Evolutionary conservation across 35 echinoderm and acorn worm genomes (phyloP).

Genomic region (Ptychodera flava): DNA sequence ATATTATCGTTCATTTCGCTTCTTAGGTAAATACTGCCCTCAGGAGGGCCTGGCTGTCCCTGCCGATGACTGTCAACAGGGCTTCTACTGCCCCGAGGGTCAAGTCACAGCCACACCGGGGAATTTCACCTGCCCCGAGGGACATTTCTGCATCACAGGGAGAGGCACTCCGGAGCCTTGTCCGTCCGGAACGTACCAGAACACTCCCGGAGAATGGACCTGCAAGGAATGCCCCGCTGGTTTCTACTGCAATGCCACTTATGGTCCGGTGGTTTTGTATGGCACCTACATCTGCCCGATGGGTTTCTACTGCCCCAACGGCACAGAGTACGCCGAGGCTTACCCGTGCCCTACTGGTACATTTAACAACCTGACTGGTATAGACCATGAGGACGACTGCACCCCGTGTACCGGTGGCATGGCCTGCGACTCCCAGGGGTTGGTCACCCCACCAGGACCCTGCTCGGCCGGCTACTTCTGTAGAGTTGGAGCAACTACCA

Average conservation of each 20-base stretch:
- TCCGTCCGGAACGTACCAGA: slow-evolving; percentile 88
- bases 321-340: slow-evolving; percentile 72
- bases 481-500: slow-evolving; percentile 58
- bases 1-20: too few species aligned
- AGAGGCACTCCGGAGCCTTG: slow-evolving; percentile 68
- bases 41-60: slow-evolving; percentile 58
- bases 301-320: slow-evolving; percentile 91
- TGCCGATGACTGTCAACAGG: slow-evolving; percentile 55
- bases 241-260: slow-evolving; percentile 86
- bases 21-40: slow-evolving; percentile 56
- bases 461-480: slow-evolving; percentile 91
- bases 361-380: slow-evolving; percentile 88
- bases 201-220: slow-evolving; percentile 68
- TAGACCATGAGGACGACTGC: slow-evolving; percentile 36
- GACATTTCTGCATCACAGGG: slow-evolving; percentile 77
- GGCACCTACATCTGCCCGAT: slow-evolving; percentile 72
- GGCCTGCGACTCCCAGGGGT: slow-evolving; percentile 64
- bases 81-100: slow-evolving; percentile 85
- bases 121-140: slow-evolving; percentile 67
- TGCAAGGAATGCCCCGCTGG: slow-evolving; percentile 78
- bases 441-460: slow-evolving; percentile 48
- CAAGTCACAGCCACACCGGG: slow-evolving; percentile 60
- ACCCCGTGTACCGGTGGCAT: slow-evolving; percentile 78
- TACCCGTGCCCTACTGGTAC: slow-evolving; percentile 69
- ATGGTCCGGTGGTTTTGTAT: slow-evolving; percentile 81